Base-by-base conservation (phyloP, 2,113 vertebrate species). In the Lagopus leucura region DNA sequence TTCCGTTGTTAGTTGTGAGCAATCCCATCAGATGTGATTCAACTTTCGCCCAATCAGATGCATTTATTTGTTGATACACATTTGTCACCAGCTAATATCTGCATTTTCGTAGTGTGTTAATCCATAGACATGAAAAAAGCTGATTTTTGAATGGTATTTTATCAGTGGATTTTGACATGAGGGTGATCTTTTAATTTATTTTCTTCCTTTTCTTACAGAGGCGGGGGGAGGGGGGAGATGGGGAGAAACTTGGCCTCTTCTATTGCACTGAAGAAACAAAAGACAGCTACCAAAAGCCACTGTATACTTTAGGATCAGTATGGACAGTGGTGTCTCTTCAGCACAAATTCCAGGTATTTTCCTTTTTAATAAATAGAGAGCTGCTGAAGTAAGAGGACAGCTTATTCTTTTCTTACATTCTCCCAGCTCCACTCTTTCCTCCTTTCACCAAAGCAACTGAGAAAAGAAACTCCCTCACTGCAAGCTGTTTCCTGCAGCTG, bases 401-500 rank as follows among this genome's bases (percentile, higher is more conserved):
- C 2, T 67, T 18, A 42, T 54, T 48, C 42, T 45, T 63, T 34
- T 25, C n/a, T 67, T 8, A 28, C 16, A 21, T 69, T 24, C 5
- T 2, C 2, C 32, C 21, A 5, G 0, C 2, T 43, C 16, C 6
- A 4, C 10, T 2, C 66, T 80, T 74, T 8, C 24, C 3, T 83
- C 24, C 50, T 77, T 27, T 10, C 4, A 21, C 34, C 5, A 70
- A 30, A n/a, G 12, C 13, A 86, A 58, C 6, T 86, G 38, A 47
- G 38, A 38, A 38, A 38, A 38, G 38, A 38, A 9, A 38, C 28
- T 90, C 19, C 13, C 1, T 48, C 58, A 45, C 32, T 60, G 34
- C 21, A 11, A 2, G 4, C 40, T 78, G 85, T 17, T 32, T 82
- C 7, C 16, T 65, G 34, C 8, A 8, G 8, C 10, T 58, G 10